These are phyloP conservation scores for Ochlodes sylvanus DNA, from an alignment of 2,888 invertebrate species.

Conservation along the genomic window DNA sequence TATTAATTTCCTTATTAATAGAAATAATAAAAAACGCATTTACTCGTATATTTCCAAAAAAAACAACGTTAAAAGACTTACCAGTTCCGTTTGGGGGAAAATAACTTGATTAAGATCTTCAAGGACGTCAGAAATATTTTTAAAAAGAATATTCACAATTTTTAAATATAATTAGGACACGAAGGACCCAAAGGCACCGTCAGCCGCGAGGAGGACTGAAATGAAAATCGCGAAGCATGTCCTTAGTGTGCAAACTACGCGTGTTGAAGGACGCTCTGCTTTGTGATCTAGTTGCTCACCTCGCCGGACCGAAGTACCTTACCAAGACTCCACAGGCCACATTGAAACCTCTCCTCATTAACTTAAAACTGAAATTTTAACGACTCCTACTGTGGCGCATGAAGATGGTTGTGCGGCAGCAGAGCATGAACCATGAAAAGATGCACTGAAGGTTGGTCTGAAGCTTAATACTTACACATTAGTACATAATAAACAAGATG, in stretches of 20 bases:
- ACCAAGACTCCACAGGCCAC: conserved; percentile 9
- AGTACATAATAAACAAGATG: conserved; percentile 36
- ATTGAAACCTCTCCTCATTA: conserved; percentile 15
- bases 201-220: conserved; percentile 64
- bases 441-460: conserved; percentile 41
- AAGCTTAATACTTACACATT: conserved; percentile 40
- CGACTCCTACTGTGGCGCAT: conserved; percentile 53
- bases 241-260: conserved; percentile 65
- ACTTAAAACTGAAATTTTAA: conserved; percentile 50
- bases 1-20: neutral
- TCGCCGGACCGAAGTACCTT: conserved; percentile 51
- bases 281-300: conserved; percentile 77
- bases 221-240: conserved; percentile 69
- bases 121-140: conserved; percentile 9
- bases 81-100: conserved; percentile 12
- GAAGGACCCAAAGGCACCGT: conserved; percentile 51
- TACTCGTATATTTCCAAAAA: too few species aligned
- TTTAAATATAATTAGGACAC: conserved; percentile 29
- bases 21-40: too few species aligned
- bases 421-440: conserved; percentile 79
- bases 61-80: conserved; percentile 15
- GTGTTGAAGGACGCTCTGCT: conserved; percentile 76
- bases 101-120: conserved; percentile 12
- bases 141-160: conserved; percentile 15
- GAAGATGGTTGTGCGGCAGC: conserved; percentile 68